Evolutionary conservation across 1,140 invertebrate species (phyloP), one percentile per base, ranked within the genome.

Genomic region (Coptotermes formosanus): DNA sequence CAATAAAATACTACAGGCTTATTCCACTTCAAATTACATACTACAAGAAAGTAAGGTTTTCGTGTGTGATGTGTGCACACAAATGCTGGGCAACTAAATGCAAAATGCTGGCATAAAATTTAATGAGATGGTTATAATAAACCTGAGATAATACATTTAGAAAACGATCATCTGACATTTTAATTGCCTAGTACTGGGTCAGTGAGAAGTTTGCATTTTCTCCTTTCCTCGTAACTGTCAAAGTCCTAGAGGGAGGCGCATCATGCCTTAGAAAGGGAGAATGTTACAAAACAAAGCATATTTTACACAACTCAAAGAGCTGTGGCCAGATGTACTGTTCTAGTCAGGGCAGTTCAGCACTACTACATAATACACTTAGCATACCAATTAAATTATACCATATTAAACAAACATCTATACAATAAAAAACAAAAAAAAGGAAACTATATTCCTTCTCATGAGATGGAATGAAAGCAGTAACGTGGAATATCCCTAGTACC

Each of bases 381-480:
- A 30, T 75, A 25, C 25, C n/a, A 2, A 75, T 75, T 30, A 75
- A 75, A 75, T 75, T 75, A 16, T 30, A 21, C 19, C n/a, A 30
- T 75, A 75, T n/a, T n/a, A n/a, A 75, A 75, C 64, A 75, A 75
- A 75, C 4, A 30, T 25, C 64, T 64, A 16, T 64, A 64, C 59
- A 64, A 75, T 75, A 75, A 75, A 75, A 75, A 75, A 30, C 4
- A 21, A 16, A 75, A n/a, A n/a, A 30, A 75, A 75, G 64, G 14
- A n/a, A 75, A 75, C 30, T 11, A 75, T n/a, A 75, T 75, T 75
- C 64, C 25, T 75, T 75, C 19, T 75, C 64, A 9, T 59, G 3
- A 75, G 64, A 75, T 14, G 64, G 64, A 75, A 75, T 75, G 64
- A 75, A 75, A 75, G 64, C 64, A 30, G 64, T 75, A n/a, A n/a